Evolutionary conservation across 1,140 invertebrate species (phyloP), one percentile per base, ranked within the genome.

Genomic region (Polypedilum pembai): DNA sequence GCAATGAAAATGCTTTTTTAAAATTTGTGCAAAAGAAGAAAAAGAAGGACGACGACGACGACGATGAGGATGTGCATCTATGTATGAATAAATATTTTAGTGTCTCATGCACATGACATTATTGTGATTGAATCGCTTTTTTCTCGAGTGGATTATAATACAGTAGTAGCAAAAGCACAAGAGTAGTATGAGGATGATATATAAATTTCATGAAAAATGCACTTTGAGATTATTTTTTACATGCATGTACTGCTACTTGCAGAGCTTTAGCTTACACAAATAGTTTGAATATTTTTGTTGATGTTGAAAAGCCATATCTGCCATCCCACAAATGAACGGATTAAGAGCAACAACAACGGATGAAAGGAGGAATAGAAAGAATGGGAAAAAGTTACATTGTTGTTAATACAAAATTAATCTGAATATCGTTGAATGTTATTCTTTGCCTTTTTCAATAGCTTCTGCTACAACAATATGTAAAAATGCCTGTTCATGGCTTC

Each of bases 351-450:
- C 12, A 56, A 56, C 15, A 56, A 56, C 12, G 12, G 45, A 56
- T 56, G 45, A 33, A 33, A n/a, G 45, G 15, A 12, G 4, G 12
- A n/a, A 56, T 0, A 56, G 45, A 15, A n/a, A 56, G 7, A 56
- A 56, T 4, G 15, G n/a, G n/a, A 56, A 56, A 56, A 0, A n/a
- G 45, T n/a, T 15, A 56, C 45, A 56, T n/a, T 56, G 45, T 56
- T 56, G 45, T n/a, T 56, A 56, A n/a, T 15, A n/a, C 45, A n/a
- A n/a, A 56, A 56, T 15, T 56, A 56, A 56, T 56, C 45, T 56
- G 45, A 56, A 56, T 56, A 56, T 56, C n/a, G 45, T 56, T 56
- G 45, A 12, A 56, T 56, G 45, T 56, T 56, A 56, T 56, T n/a
- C 45, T 56, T 56, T 56, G 10, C 45, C 45, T 56, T 56, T n/a